These are phyloP conservation scores for Manis javanica DNA, from an alignment of 2,797 vertebrate species.

Conservation along the genomic window DNA sequence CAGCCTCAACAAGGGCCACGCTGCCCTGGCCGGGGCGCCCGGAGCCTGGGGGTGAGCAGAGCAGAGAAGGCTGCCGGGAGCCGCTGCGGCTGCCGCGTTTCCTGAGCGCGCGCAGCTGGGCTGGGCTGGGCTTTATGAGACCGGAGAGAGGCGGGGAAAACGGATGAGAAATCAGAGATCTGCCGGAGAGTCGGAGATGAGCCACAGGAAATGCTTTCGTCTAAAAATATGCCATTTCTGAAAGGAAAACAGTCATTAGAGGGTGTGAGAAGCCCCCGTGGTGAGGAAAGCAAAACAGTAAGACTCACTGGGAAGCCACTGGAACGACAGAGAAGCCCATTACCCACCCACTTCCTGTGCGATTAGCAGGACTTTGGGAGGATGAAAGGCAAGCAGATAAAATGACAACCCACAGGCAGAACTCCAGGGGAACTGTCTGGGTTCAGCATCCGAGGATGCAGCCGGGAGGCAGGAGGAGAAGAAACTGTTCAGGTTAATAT, in stretches of 20 bases:
- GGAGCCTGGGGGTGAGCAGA: neutral
- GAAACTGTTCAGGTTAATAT: conserved; percentile 56
- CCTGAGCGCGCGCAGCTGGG: neutral
- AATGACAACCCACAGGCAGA: conserved; percentile 63
- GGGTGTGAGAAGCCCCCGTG: conserved; percentile 63
- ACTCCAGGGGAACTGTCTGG: conserved; percentile 57
- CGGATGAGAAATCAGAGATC: conserved; percentile 71
- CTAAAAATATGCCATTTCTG: conserved; percentile 75
- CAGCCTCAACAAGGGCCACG: neutral
- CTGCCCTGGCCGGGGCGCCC: too few species aligned
- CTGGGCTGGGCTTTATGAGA: conserved; percentile 53
- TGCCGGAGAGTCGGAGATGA: conserved; percentile 64
- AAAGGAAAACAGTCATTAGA: conserved; percentile 78
- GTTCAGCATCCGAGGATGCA: conserved; percentile 20
- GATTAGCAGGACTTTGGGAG: conserved; percentile 36
- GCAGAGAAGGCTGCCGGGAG: neutral
- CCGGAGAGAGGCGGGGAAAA: conserved; percentile 23
- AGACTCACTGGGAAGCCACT: conserved; percentile 55
- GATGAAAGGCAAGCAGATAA: conserved; percentile 59
- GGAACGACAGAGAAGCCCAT: conserved; percentile 67
- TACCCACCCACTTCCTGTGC: conserved; percentile 78
- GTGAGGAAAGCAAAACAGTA: conserved; percentile 69
- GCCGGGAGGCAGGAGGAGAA: conserved; percentile 60
- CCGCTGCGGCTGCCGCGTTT: neutral
- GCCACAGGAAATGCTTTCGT: conserved; percentile 64